Percentiles rank a stretch among this genome's conserved stretches.
Evolutionary conservation across 2,113 vertebrate species (phyloP).

Genomic region (Nothobranchius furzeri): DNA sequence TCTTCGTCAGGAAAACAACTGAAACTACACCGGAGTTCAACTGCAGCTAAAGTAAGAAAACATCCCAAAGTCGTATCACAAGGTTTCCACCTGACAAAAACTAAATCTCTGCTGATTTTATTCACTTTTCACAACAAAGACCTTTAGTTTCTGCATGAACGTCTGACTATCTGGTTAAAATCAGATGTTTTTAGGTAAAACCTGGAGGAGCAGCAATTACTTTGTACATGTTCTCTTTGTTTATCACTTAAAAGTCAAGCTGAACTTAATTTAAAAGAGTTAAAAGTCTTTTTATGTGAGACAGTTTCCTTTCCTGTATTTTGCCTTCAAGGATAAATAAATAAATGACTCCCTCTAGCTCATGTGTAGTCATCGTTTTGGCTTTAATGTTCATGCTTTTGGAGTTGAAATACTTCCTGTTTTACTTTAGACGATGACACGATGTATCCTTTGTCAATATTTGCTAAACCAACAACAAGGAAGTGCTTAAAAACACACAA

Average conservation of each 20-base stretch:
- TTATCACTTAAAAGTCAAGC: background rate
- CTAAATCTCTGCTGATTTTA: background rate
- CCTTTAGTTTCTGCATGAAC: background rate
- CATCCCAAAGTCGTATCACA: conserved; percentile 34
- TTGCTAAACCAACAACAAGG: conserved; percentile 30
- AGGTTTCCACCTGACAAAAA: conserved; percentile 34
- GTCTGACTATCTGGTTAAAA: background rate
- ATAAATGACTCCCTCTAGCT: background rate
- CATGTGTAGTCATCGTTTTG: background rate
- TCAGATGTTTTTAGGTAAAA: background rate
- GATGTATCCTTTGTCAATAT: conserved; percentile 33
- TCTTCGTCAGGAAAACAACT: background rate
- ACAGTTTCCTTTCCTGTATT: background rate
- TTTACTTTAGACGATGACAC: background rate
- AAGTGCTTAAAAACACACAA: conserved; percentile 14
- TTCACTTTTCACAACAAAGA: background rate
- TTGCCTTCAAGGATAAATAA: background rate
- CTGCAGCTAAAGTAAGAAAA: too few species aligned
- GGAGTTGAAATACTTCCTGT: background rate
- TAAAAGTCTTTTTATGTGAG: background rate
- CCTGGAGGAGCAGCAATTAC: background rate
- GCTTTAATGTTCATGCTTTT: background rate
- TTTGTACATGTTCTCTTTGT: background rate
- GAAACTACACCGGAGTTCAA: background rate
- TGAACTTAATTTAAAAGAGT: background rate